phyloP scores from a whole-genome alignment of 2,797 vertebrate species.

The Danio kyathit region DNA sequence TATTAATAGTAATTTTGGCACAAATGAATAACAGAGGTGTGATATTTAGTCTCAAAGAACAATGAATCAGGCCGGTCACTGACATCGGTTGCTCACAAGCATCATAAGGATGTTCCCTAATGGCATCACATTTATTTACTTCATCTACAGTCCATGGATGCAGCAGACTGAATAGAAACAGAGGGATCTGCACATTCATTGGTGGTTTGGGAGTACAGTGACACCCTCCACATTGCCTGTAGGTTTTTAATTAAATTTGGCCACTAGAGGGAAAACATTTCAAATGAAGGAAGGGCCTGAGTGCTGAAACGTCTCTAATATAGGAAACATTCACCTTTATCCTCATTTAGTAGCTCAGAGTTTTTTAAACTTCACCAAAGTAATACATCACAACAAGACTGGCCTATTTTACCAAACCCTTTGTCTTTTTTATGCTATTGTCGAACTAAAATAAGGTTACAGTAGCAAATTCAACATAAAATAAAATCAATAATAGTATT shows the following conservation, averaged over 20 bases:
- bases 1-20: slow-evolving; percentile 3
- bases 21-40: neutral
- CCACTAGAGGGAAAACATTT: slow-evolving; percentile 54
- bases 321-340: slow-evolving; percentile 67
- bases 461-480: too few species aligned
- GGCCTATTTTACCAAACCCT: slow-evolving; percentile 36
- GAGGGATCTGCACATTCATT: slow-evolving; percentile 50
- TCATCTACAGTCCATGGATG: neutral
- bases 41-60: slow-evolving; percentile 9
- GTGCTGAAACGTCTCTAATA: slow-evolving; percentile 61
- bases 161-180: slow-evolving; percentile 8
- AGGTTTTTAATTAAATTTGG: slow-evolving; percentile 73
- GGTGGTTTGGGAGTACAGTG: slow-evolving; percentile 55
- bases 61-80: neutral
- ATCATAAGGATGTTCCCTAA: neutral
- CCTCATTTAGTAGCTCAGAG: slow-evolving; percentile 32
- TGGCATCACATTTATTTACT: neutral
- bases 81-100: neutral
- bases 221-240: slow-evolving; percentile 58
- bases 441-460: neutral
- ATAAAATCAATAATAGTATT: too few species aligned
- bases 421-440: slow-evolving; percentile 32
- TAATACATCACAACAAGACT: slow-evolving; percentile 49
- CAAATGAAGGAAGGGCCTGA: slow-evolving; percentile 61
- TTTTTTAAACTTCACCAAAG: slow-evolving; percentile 54